Base-by-base conservation (phyloP, 2,113 vertebrate species). In the Machaerirhynchus nigripectus region DNA sequence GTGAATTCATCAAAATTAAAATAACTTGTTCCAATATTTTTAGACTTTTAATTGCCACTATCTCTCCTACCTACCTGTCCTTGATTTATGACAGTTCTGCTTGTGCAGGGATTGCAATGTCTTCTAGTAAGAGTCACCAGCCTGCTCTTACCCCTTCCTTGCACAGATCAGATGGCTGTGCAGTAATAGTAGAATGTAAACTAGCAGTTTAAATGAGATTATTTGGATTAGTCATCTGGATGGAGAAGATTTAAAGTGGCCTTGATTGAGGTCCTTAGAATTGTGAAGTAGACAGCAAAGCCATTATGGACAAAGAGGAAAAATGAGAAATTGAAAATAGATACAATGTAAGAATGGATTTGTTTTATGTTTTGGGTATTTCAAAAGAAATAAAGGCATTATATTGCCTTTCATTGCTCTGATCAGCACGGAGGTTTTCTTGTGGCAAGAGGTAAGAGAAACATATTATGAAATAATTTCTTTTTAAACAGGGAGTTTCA, bases 181-280 rank as follows among this genome's bases (percentile, higher is more conserved):
- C 39, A 70, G 81, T 71, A 39, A 61, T 68, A 80, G 85, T n/a
- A 55, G n/a, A 96, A 93, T 24, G 39, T 79, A 92, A 78, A 79
- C 42, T 15, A 94, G 68, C 28, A 85, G 90, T 95, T 96, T 87
- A 90, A 93, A 94, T 64, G 73, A 28, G 87, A 75, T 97, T 81
- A 84, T 24, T 84, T 64, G 67, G 64, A 68, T 93, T 64, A 89
- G 76, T 85, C 49, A 42, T 61, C 82, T 87, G 80, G 44, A 50
- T 1, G 13, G 71, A 81, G 52, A 83, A 78, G 84, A 86, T 84
- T 92, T 92, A 74, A 92, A 86, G 47, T 84, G 64, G 76, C 61
- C 60, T 88, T 67, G 73, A 52, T 33, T 67, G 82, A 90, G 44
- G 40, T 74, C 63, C 83, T 90, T 75, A 78, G 40, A 78, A 57